Percentiles rank a stretch among this genome's conserved stretches.
Evolutionary conservation across 2,113 vertebrate genomes (phyloP).

Genomic region (Rhagologus leucostigma): DNA sequence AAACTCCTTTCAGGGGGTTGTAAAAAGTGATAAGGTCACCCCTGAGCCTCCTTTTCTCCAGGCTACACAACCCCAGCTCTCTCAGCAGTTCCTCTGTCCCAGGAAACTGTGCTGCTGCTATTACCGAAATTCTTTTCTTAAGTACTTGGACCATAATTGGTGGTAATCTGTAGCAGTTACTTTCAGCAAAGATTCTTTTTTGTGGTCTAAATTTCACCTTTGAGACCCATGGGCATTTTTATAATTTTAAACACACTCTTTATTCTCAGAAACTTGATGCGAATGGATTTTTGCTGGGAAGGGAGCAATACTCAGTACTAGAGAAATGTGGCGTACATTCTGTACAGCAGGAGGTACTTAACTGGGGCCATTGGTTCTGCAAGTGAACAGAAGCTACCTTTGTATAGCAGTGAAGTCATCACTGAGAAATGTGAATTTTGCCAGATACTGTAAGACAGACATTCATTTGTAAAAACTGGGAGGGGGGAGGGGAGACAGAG

Average conservation of each 20-base stretch:
- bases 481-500: rapidly evolving
- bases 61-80: neutral
- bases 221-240: neutral
- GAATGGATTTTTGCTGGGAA: neutral
- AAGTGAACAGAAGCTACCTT: neutral
- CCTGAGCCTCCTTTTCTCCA: neutral
- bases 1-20: neutral
- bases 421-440: neutral
- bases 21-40: neutral
- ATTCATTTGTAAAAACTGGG: neutral
- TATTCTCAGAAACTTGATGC: neutral
- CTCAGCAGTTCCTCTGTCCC: neutral
- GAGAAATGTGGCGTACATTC: neutral
- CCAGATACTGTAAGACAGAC: neutral
- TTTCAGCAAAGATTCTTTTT: neutral
- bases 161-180: neutral
- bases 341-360: neutral
- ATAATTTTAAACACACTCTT: neutral
- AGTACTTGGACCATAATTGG: neutral
- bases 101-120: neutral
- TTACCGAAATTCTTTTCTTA: neutral
- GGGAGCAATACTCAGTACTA: neutral
- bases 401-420: neutral
- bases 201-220: neutral
- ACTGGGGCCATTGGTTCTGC: neutral